Base-by-base conservation (phyloP, 2,113 vertebrate genomes). In the Hippocampus barbouri region DNA sequence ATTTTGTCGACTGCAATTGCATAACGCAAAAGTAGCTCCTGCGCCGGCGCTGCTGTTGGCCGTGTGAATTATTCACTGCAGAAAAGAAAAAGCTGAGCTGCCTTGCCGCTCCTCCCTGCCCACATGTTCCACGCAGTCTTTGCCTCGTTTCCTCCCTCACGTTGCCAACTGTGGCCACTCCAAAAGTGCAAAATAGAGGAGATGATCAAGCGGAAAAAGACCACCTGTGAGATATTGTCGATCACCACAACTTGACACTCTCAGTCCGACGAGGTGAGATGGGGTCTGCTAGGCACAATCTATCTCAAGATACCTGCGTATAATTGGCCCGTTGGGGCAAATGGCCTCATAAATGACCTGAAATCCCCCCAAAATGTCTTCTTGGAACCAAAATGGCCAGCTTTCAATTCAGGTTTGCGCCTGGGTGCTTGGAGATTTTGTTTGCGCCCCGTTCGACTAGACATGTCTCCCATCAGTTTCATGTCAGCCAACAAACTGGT, bases 1-100 rank as follows among this genome's bases (percentile, higher is more conserved):
- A 73, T 80, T 81, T 81, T 83, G 34, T 34, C n/a, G 21, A 82
- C 77, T 81, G 67, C 72, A 69, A 81, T 87, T 88, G 85, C 84
- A 84, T 88, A 87, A 90, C 77, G 81, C 72, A 25, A 59, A 79
- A 54, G 65, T 74, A 68, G 71, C 53, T 68, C 57, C 1, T 76
- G 41, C 56, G 16, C 40, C 71, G 78, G 72, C 77, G 73, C 51
- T 41, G 49, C 49, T 67, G 27, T 57, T 73, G 69, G 18, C 67
- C 64, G 66, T 76, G 66, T 83, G 78, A 88, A 87, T 81, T 85
- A 27, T 82, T 88, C 75, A 72, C 73, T 11, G 23, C 30, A n/a
- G 51, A 11, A 56, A 56, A 56, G n/a, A 56, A 54, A 54, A 69
- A 68, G 67, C 1, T 0, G 73, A 71, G 71, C 75, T 56, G 40